A percentile compares a stretch with the other conserved stretches of the same genome.
Conservation (phyloP, 2,797 vertebrate genomes). For the Champsocephalus esox region DNA sequence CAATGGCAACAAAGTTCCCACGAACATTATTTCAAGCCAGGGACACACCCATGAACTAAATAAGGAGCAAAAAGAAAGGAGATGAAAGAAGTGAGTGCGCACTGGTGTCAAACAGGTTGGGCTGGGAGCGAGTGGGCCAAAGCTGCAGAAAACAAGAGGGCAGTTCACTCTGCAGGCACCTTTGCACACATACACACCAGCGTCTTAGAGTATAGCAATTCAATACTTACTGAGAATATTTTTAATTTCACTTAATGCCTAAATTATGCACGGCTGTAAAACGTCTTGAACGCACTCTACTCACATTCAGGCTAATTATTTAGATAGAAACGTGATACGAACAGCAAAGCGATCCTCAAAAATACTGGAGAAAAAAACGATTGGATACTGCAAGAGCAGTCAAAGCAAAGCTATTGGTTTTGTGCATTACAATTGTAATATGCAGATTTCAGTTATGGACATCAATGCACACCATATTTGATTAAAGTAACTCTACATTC, state of each 20-base stretch:
- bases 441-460: neutral
- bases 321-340: neutral
- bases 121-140: slow-evolving; percentile 24
- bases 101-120: slow-evolving; percentile 39
- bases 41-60: slow-evolving; percentile 88
- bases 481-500: neutral
- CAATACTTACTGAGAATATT: neutral
- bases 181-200: slow-evolving; percentile 27
- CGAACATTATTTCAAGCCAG: slow-evolving; percentile 83
- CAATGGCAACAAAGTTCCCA: slow-evolving; percentile 90
- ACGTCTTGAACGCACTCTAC: neutral
- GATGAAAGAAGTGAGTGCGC: slow-evolving; percentile 38
- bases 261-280: neutral
- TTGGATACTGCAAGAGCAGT: neutral
- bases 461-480: neutral
- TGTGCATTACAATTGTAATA: neutral
- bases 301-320: neutral
- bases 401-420: neutral
- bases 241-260: rapidly evolving
- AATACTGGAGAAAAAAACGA: neutral
- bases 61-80: slow-evolving; percentile 32
- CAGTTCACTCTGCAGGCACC: slow-evolving; percentile 64
- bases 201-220: neutral
- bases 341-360: too few relatives aligned
- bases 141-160: slow-evolving; percentile 47